Base-by-base conservation (phyloP, 2,888 invertebrate species). In the Aspidiotus rigidus region DNA sequence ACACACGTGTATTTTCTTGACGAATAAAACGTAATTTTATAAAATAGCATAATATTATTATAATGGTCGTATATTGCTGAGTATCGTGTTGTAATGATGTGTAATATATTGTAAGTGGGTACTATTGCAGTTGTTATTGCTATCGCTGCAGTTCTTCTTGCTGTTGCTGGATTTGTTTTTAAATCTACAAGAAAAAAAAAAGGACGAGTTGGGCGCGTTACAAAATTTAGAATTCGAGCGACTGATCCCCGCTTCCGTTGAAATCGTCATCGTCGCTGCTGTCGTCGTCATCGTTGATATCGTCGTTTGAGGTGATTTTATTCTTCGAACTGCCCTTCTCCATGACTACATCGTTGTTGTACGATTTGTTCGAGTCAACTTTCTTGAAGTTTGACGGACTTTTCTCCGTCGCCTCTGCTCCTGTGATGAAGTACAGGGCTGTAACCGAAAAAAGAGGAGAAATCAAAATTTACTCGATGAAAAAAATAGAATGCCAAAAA, bases 191-290 rank as follows among this genome's bases (percentile, higher is more conserved):
- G 5, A 28, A 28, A 28, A 28, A 28, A 28, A 28, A 28, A 28
- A 28, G 28, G 28, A 28, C 28, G 28, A 28, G 2, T 28, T 28
- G 28, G 15, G 17, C 57, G 13, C 1, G 13, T 15, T 57, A 15
- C 13, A 16, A 41, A 57, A 55, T 75, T 82, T 86, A 89, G 78
- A 88, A 88, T 78, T 88, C 87, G 76, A 86, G 79, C 72, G 87
- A 86, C 79, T 85, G 86, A 80, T 89, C 86, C 77, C 89, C 86
- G 74, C 88, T 88, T 71, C 89, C 86, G 78, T 89, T 90, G 76
- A 86, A 80, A 75, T 86, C 86, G 75, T 86, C 84, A 71, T 83
- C 81, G 69, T 84, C 82, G 73, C 86, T 85, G 73, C 83, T 82
- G 71, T 84, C 86, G 73, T 84, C 83, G 74, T 83, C 88, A 76